Evolutionary conservation across 2,888 invertebrate genomes (phyloP).

Genomic region (Plebejus melissa): DNA sequence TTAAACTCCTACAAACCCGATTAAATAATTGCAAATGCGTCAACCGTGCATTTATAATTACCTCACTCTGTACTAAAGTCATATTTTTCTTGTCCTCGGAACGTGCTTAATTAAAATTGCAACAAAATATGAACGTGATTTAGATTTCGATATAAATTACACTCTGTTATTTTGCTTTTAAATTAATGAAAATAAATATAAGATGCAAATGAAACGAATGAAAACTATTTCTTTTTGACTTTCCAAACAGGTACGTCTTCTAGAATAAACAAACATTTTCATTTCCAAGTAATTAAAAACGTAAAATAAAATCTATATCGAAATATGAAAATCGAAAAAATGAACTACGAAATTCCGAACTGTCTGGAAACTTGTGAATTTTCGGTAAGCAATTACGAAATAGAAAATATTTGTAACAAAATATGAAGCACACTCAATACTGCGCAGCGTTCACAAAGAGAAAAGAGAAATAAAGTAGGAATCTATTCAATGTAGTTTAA

Average conservation of each 20-base stretch:
- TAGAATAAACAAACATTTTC: neutral
- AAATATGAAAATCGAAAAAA: neutral
- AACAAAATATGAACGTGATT: conserved; percentile 23
- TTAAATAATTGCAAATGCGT: conserved; percentile 1
- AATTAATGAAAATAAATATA: neutral
- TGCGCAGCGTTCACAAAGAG: conserved; percentile 31
- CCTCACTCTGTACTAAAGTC: conserved; percentile 12
- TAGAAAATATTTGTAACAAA: conserved; percentile 22
- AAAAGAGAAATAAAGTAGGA: conserved; percentile 52
- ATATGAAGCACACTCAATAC: neutral
- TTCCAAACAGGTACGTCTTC: neutral
- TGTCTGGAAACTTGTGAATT: neutral
- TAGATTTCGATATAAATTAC: conserved; percentile 18
- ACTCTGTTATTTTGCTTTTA: neutral
- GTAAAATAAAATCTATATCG: neutral
- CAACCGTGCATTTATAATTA: conserved; percentile 12
- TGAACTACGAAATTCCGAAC: neutral
- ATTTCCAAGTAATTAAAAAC: neutral
- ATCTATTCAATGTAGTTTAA: conserved; percentile 59
- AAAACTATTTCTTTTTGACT: neutral
- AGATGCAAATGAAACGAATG: neutral
- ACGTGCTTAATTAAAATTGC: conserved; percentile 23
- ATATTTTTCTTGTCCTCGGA: conserved; percentile 17
- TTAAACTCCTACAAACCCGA: neutral
- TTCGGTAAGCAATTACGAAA: conserved; percentile 10